Conservation (phyloP, 2,797 vertebrate species). For the Xyrichtys novacula region DNA sequence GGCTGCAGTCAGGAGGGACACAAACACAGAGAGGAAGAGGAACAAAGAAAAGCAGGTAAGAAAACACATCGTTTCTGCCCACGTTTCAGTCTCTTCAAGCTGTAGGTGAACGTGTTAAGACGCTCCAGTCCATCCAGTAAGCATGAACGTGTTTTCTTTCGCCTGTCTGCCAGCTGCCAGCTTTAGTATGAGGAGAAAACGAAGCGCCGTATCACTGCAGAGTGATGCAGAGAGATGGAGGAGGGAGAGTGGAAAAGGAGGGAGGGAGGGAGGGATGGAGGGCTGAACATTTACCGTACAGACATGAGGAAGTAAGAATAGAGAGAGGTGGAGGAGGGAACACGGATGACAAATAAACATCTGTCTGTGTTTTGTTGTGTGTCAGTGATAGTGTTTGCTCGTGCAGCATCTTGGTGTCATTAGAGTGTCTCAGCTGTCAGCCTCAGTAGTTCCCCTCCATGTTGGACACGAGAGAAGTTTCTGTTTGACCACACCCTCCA, state of each 20-base stretch:
- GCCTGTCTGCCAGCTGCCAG: slow-evolving; percentile 62
- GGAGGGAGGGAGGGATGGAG: slow-evolving; percentile 35
- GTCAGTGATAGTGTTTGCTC: slow-evolving; percentile 12
- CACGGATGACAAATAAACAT: slow-evolving; percentile 29
- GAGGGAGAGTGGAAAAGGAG: slow-evolving; percentile 28
- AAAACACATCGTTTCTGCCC: slow-evolving; percentile 12
- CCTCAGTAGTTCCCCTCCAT: slow-evolving; percentile 59
- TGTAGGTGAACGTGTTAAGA: slow-evolving; percentile 13
- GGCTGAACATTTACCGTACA: slow-evolving; percentile 49
- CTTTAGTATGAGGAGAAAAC: slow-evolving; percentile 50
- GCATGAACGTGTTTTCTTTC: slow-evolving; percentile 21
- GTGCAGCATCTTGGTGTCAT: slow-evolving; percentile 14
- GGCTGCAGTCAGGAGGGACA: slow-evolving; percentile 70
- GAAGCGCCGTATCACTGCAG: slow-evolving; percentile 69
- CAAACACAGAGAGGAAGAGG: slow-evolving; percentile 55
- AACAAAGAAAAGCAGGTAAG: slow-evolving; percentile 68
- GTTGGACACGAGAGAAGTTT: slow-evolving; percentile 66
- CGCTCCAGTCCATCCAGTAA: slow-evolving; percentile 14
- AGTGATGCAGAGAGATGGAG: slow-evolving; percentile 70
- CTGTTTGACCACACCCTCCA: slow-evolving; percentile 70
- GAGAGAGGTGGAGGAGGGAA: slow-evolving; percentile 34
- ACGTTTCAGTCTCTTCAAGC: slow-evolving; percentile 18
- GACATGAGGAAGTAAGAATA: slow-evolving; percentile 54
- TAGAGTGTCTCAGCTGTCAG: slow-evolving; percentile 58
- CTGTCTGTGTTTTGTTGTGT: slow-evolving; percentile 40